phyloP scores from a whole-genome alignment of 2,113 vertebrate genomes.

The Rana temporaria region DNA sequence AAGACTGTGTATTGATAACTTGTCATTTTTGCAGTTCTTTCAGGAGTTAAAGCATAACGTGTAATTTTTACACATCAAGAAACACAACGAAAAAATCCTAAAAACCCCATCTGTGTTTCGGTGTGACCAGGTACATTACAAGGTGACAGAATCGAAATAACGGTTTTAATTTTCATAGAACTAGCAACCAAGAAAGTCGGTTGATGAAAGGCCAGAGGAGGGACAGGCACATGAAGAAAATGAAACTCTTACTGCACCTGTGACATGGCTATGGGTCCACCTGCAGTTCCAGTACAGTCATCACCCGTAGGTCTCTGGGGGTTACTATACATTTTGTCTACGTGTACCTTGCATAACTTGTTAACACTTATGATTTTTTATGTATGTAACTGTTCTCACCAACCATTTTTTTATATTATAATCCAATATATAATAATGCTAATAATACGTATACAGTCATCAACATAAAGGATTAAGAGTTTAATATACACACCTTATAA shows the following conservation, averaged over 20 bases:
- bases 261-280: conserved; percentile 19
- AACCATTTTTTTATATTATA: too few relatives aligned
- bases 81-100: conserved; percentile 8
- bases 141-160: conserved; percentile 21
- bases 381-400: not conserved
- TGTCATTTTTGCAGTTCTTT: not conserved
- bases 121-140: not conserved
- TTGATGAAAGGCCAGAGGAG: conserved; percentile 9
- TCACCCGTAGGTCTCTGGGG: not conserved
- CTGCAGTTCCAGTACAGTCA: conserved; percentile 28
- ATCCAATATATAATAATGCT: too few relatives aligned
- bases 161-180: conserved; percentile 38
- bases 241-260: conserved; percentile 43
- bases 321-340: not conserved
- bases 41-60: not conserved
- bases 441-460: too few relatives aligned
- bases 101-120: not conserved
- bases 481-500: too few relatives aligned
- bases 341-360: too few relatives aligned
- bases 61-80: not conserved
- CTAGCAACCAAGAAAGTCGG: conserved; percentile 31
- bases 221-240: not conserved
- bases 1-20: too few relatives aligned
- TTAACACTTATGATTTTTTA: not conserved
- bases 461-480: too few relatives aligned